phyloP scores from a whole-genome alignment of 2,797 vertebrate species.

The Eleutherodactylus coqui region DNA sequence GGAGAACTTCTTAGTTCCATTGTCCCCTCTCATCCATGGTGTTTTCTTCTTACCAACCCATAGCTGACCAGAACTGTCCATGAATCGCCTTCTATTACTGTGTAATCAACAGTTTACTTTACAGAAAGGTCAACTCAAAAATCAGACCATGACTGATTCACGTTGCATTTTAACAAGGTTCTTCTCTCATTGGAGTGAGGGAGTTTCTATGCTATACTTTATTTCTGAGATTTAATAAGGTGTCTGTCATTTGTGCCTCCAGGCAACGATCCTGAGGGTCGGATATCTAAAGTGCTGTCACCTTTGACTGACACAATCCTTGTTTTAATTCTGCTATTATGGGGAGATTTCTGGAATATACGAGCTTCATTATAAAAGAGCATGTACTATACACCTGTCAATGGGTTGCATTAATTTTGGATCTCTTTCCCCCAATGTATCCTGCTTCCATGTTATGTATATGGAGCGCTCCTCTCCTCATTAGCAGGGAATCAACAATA shows the following conservation, averaged over 20 bases:
- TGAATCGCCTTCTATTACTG: conserved; percentile 28
- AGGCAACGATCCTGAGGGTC: conserved; percentile 81
- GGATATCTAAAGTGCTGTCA: conserved; percentile 82
- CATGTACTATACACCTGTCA: conserved; percentile 69
- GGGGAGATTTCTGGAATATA: conserved; percentile 76
- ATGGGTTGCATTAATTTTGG: conserved; percentile 2
- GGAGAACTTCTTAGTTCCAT: background rate
- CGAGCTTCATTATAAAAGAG: conserved; percentile 70
- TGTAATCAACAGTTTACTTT: conserved; percentile 31
- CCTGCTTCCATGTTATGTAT: background rate
- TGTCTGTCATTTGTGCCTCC: conserved; percentile 83
- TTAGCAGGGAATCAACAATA: conserved; percentile 23
- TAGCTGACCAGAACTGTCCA: background rate
- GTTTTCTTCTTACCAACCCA: background rate
- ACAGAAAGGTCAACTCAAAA: conserved; percentile 21
- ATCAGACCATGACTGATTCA: conserved; percentile 56
- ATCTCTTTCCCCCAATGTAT: background rate
- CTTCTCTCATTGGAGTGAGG: conserved; percentile 80
- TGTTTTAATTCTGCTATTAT: conserved; percentile 80
- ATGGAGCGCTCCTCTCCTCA: conserved; percentile 20
- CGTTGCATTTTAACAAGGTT: conserved; percentile 81
- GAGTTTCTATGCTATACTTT: conserved; percentile 77
- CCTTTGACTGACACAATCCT: conserved; percentile 81
- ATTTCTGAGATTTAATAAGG: conserved; percentile 87
- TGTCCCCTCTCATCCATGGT: background rate